Percentiles rank a stretch among this genome's conserved stretches.
Conservation (phyloP, 1,140 invertebrate species). For the Anoplophora glabripennis region DNA sequence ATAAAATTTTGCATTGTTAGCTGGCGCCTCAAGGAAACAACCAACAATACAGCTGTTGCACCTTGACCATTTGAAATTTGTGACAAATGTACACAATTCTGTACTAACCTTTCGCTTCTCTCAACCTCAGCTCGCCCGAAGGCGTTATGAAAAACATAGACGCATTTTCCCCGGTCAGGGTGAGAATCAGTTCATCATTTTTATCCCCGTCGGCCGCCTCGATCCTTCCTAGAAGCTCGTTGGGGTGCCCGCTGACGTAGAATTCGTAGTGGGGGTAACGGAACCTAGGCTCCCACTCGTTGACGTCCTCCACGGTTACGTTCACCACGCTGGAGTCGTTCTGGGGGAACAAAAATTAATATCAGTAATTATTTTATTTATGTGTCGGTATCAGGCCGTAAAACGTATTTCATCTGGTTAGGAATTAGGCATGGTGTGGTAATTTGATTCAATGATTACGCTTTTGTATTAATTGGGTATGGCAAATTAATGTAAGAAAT, state of each 20-base stretch:
- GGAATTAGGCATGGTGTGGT: not conserved
- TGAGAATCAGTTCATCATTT: constrained; percentile 67
- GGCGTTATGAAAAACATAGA: constrained; percentile 41
- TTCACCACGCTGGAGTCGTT: constrained; percentile 72
- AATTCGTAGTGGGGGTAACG: constrained; percentile 85
- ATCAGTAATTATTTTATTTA: constrained; percentile 10
- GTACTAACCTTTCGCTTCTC: constrained; percentile 19
- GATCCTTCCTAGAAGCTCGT: constrained; percentile 62
- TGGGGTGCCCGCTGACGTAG: constrained; percentile 56
- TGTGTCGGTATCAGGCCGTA: not conserved
- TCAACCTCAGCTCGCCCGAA: constrained; percentile 39
- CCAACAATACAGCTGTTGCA: constrained; percentile 4
- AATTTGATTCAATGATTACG: not conserved
- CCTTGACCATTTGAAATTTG: too few species aligned
- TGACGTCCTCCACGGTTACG: constrained; percentile 81
- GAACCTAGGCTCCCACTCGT: constrained; percentile 91
- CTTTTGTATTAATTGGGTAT: too few species aligned
- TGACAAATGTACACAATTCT: not conserved
- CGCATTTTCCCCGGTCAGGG: constrained; percentile 69
- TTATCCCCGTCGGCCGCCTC: constrained; percentile 78
- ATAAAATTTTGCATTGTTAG: not conserved
- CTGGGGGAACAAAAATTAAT: constrained; percentile 51
- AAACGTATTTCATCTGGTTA: not conserved
- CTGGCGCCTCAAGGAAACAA: not conserved
- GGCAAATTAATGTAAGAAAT: too few species aligned